Base-by-base conservation (phyloP, 2,797 vertebrate genomes). In the Atherinosoma microstoma region DNA sequence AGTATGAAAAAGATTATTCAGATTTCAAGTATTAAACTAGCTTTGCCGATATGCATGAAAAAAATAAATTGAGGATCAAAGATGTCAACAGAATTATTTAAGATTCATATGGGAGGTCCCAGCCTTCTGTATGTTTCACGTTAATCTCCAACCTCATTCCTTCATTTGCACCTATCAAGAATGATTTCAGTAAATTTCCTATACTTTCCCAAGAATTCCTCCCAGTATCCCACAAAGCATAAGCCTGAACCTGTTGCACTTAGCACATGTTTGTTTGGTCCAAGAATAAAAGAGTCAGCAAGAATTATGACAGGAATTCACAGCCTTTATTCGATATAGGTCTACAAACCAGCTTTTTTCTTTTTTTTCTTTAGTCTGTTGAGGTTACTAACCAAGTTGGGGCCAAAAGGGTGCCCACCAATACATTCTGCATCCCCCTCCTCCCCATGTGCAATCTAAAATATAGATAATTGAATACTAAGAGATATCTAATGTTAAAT, bases 181-280 rank as follows among this genome's bases (percentile, higher is more conserved):
- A 56, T 36, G 2, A 54, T 27, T 24, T 71, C 32, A 34, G 30
- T 40, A 47, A 8, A 63, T 82, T 45, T 67, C 3, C 61, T 27
- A 27, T 30, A 15, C 35, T 63, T 68, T 24, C 18, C 27, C 2
- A 18, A 29, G 5, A 59, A 64, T 53, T 38, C 16, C 34, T 51
- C 58, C 6, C 1, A 58, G 49, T 68, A 42, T 71, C 35, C 51
- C 51, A n/a, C 0, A 30, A 68, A 78, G 49, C 79, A 84, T 70
- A 71, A 66, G 75, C 56, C 68, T 54, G 40, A 51, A 82, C 79
- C 67, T 87, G 82, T 65, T 71, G 70, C 45, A 8, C 64, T 75
- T 70, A 75, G 67, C 70, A 73, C 54, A 34, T 8, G 35, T 8
- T 36, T 53, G 64, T 64, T 62, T 67, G 36, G 40, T 13, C 61